Percentiles rank a stretch among this genome's conserved stretches.
phyloP scores from a whole-genome alignment of 2,113 vertebrate genomes.

The Salvator merianae region DNA sequence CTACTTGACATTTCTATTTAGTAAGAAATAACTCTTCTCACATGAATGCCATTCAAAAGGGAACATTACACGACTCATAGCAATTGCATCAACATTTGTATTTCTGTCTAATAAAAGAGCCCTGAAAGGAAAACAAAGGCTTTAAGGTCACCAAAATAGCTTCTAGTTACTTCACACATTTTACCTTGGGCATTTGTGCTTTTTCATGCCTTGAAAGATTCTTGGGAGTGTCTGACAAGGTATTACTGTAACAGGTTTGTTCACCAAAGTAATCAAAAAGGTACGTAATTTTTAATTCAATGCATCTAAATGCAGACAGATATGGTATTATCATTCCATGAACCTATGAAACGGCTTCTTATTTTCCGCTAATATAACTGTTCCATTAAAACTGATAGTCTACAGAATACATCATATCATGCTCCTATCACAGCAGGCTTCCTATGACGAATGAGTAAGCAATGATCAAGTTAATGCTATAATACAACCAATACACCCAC shows the following conservation, averaged over 20 bases:
- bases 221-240: background rate
- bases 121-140: background rate
- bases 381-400: background rate
- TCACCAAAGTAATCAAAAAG: background rate
- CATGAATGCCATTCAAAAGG: constrained; percentile 20
- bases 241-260: background rate
- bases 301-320: background rate
- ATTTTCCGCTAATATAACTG: background rate
- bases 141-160: background rate
- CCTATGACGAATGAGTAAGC: background rate
- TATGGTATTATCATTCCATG: background rate
- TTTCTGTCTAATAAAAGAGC: background rate
- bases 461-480: background rate
- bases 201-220: background rate
- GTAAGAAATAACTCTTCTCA: constrained; percentile 26
- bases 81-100: background rate
- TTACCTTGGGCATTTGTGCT: background rate
- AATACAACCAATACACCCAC: too few species aligned
- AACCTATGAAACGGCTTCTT: background rate
- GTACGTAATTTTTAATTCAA: background rate
- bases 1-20: constrained; percentile 24
- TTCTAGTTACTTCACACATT: background rate
- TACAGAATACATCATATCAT: background rate
- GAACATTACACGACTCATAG: background rate
- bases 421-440: background rate